Evolutionary conservation across 2,113 vertebrate species (phyloP), one percentile per base, ranked within the genome.

Genomic region (Cynocephalus volans): DNA sequence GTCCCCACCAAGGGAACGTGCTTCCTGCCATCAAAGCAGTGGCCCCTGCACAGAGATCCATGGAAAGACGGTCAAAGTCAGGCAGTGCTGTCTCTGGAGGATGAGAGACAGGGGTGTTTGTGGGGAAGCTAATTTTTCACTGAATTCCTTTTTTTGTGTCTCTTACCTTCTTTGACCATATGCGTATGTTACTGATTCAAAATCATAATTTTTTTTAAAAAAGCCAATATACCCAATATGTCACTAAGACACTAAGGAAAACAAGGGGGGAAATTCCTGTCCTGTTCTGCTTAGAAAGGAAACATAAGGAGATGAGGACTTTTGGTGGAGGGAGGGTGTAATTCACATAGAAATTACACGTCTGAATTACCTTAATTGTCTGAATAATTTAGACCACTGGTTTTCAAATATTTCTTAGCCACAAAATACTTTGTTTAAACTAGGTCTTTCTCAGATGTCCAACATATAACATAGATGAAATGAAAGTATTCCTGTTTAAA

Each of bases 371-470:
- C 12, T 92, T 64, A 72, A 82, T 90, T 69, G 36, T 81, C 21
- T 81, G 72, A 82, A 69, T 87, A 88, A 83, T 84, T 93, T 60
- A 96, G 54, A 75, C 23, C 23, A 60, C 13, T 90, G 33, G 23
- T 72, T 94, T 92, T 70, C 80, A 95, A 54, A 58, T 75, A 87
- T 87, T 65, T 86, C 96, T 90, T 90, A 85, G 60, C n/a, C n/a
- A 94, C 75, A 77, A 96, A 92, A 72, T 3, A 90, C 24, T 77
- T 75, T 52, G 33, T 65, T 91, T 65, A 88, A 60, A 65, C 14
- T 17, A 90, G 60, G 62, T 76, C 48, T 88, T 94, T 62, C 88
- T 95, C 41, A 45, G 60, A 95, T 77, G 88, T 84, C 24, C 64
- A 72, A 36, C 45, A 91, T 18, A 12, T 28, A 67, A 92, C 72